These are phyloP conservation scores for Falco punctatus DNA, from an alignment of 2,113 vertebrate genomes.

Conservation along the genomic window DNA sequence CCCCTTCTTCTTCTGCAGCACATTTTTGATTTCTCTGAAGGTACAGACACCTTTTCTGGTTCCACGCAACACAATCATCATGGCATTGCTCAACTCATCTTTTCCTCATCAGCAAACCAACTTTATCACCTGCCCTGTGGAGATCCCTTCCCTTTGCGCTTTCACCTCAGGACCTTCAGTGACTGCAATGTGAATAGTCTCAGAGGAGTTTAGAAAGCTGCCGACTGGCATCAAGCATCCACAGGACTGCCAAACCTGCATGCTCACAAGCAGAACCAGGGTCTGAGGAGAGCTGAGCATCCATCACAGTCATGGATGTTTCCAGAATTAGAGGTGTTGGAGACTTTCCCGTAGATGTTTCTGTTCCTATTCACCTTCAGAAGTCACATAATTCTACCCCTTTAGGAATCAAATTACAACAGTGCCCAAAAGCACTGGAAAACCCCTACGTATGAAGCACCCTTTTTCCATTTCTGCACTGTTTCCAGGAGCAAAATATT, in stretches of 20 bases:
- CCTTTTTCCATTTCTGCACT: background rate
- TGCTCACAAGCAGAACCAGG: background rate
- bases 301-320: background rate
- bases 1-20: background rate
- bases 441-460: background rate
- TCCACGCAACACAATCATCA: background rate
- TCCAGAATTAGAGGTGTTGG: background rate
- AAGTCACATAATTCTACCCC: background rate
- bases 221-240: background rate
- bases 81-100: background rate
- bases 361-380: background rate
- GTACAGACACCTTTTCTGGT: background rate
- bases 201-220: background rate
- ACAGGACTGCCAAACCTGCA: background rate
- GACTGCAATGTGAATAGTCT: accelerated
- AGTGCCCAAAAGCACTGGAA: background rate
- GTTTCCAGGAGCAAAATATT: background rate
- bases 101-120: background rate
- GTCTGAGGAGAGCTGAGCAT: background rate
- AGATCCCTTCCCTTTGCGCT: background rate
- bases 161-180: background rate
- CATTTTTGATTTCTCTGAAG: background rate
- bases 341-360: background rate
- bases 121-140: background rate
- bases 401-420: background rate